These are phyloP conservation scores for Cuniculus paca DNA, from an alignment of 2,797 vertebrate species.

Conservation along the genomic window DNA sequence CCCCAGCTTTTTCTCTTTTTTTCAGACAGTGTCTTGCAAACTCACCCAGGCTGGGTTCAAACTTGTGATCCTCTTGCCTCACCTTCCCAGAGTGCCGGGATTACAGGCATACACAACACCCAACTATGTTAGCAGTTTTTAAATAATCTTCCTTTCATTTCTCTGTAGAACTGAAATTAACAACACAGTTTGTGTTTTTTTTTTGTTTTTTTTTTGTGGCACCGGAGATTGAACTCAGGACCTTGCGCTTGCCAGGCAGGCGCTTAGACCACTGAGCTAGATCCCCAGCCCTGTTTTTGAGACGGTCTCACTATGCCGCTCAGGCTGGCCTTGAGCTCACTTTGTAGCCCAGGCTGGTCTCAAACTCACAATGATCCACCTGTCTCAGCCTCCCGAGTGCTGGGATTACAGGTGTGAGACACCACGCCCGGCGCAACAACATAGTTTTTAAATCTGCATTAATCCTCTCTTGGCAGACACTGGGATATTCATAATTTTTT, in stretches of 20 bases:
- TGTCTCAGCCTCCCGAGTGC: too few species aligned
- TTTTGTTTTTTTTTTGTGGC: too few species aligned
- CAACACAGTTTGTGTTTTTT: background rate
- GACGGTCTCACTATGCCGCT: too few species aligned
- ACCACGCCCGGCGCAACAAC: too few species aligned
- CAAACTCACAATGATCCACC: too few species aligned
- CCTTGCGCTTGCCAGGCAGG: too few species aligned
- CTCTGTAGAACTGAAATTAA: background rate
- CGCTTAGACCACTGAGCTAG: too few species aligned
- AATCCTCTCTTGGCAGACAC: background rate
- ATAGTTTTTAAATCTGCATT: conserved; percentile 35
- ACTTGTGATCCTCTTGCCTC: background rate
- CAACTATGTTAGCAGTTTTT: background rate
- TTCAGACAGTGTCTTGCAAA: background rate
- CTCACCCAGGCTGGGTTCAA: background rate
- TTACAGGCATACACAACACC: background rate
- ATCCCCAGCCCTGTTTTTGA: too few species aligned
- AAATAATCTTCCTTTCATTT: conserved; percentile 45
- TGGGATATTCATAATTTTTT: background rate
- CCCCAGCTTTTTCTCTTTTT: background rate
- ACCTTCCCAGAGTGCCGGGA: background rate
- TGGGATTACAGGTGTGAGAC: too few species aligned
- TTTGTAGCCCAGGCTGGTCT: too few species aligned
- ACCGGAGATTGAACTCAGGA: too few species aligned
- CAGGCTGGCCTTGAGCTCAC: too few species aligned